Percentiles rank a stretch among this genome's conserved stretches.
Conservation (phyloP, 2,888 invertebrate species). For the Euzophera pinguis region DNA sequence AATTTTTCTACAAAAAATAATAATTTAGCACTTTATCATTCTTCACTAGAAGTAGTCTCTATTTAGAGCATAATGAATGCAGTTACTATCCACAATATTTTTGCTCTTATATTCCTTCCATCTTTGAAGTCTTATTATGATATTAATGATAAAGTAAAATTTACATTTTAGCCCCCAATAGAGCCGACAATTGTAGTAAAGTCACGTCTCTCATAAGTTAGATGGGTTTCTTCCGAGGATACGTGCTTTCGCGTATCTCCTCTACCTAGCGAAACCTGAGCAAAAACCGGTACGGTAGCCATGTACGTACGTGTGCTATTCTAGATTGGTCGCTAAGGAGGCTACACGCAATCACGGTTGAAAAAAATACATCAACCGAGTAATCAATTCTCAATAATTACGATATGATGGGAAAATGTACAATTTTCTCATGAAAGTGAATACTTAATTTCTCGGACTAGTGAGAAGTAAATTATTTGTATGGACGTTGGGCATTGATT, state of each 20-base stretch:
- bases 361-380: slow-evolving; percentile 1
- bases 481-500: too few relatives aligned
- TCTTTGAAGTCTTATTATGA: not conserved
- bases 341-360: not conserved
- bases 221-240: slow-evolving; percentile 3
- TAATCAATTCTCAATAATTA: slow-evolving; percentile 6
- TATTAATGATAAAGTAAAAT: not conserved
- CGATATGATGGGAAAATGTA: slow-evolving; percentile 1
- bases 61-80: too few relatives aligned
- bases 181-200: not conserved
- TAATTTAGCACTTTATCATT: too few relatives aligned
- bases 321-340: slow-evolving; percentile 1
- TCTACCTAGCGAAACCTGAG: slow-evolving; percentile 2
- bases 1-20: too few relatives aligned
- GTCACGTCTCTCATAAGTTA: slow-evolving; percentile 1
- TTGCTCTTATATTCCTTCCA: too few relatives aligned
- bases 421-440: not conserved
- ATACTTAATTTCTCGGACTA: not conserved
- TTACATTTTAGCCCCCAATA: not conserved
- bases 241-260: not conserved
- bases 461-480: too few relatives aligned
- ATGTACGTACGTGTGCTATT: slow-evolving; percentile 1
- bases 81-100: too few relatives aligned
- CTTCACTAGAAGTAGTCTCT: too few relatives aligned
- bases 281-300: slow-evolving; percentile 12